phyloP scores from a whole-genome alignment of 2,797 vertebrate genomes.

The Sardinella longiceps region DNA sequence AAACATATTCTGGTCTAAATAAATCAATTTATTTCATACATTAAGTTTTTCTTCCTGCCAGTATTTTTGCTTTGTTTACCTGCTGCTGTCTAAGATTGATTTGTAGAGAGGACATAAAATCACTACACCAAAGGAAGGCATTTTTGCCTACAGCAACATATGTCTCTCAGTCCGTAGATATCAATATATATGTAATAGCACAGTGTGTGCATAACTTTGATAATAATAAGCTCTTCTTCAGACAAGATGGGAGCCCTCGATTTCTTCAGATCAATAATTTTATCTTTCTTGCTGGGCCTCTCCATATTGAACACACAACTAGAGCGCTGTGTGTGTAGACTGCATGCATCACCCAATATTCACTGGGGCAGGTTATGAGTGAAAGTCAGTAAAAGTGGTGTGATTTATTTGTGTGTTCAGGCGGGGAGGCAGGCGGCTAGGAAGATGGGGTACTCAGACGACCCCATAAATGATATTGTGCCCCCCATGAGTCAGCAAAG shows the following conservation, averaged over 20 bases:
- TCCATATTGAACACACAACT: neutral
- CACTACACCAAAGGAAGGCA: neutral
- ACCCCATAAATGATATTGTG: slow-evolving; percentile 17
- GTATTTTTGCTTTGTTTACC: neutral
- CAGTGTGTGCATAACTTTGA: slow-evolving; percentile 11
- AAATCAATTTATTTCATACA: no score
- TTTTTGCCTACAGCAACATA: neutral
- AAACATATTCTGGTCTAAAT: no score
- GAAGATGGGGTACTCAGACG: neutral
- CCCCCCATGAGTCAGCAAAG: slow-evolving; percentile 17
- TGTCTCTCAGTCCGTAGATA: neutral
- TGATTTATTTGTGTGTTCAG: slow-evolving; percentile 3
- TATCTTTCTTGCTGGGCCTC: neutral
- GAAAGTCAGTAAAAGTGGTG: neutral
- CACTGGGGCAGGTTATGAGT: neutral
- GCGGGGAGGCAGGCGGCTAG: neutral
- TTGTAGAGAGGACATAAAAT: neutral
- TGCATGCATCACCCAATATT: neutral
- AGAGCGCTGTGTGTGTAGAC: neutral
- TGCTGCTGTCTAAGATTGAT: neutral
- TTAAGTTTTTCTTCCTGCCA: no score
- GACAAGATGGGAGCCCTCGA: neutral
- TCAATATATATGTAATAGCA: neutral
- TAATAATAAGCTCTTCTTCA: neutral
- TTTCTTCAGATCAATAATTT: slow-evolving; percentile 12